Percentiles rank a stretch among this genome's conserved stretches.
Evolutionary conservation across 2,888 invertebrate species (phyloP).

Genomic region (Platynereis dumerilii): DNA sequence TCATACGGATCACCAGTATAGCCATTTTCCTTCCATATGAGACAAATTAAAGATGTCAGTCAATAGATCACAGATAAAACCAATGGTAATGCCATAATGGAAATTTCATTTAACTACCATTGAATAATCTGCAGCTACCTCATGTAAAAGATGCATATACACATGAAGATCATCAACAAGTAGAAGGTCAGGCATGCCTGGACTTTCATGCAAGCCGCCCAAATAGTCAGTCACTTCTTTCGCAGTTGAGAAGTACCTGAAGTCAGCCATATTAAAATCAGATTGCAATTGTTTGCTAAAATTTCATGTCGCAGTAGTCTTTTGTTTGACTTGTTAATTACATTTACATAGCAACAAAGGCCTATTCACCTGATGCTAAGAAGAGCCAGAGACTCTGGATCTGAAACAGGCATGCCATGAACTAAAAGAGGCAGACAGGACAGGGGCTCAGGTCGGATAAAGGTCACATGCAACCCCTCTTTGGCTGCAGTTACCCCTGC

Average conservation of each 20-base stretch:
- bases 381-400: neutral
- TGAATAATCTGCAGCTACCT: neutral
- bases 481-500: neutral
- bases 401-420: neutral
- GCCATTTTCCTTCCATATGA: too few relatives aligned
- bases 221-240: neutral
- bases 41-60: too few relatives aligned
- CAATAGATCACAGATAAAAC: too few relatives aligned
- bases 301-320: too few relatives aligned
- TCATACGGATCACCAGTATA: too few relatives aligned
- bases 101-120: too few relatives aligned
- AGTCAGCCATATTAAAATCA: neutral
- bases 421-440: neutral
- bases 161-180: constrained; percentile 1
- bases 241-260: neutral
- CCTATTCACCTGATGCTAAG: too few relatives aligned
- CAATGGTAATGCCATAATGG: too few relatives aligned
- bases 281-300: too few relatives aligned
- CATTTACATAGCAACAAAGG: too few relatives aligned
- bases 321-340: too few relatives aligned
- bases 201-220: neutral
- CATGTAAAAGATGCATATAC: neutral
- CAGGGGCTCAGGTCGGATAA: neutral
- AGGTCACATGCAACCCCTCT: constrained; percentile 5
- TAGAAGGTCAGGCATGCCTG: neutral